These are phyloP conservation scores for Plestiodon gilberti DNA, from an alignment of 2,113 vertebrate genomes.

Conservation along the genomic window DNA sequence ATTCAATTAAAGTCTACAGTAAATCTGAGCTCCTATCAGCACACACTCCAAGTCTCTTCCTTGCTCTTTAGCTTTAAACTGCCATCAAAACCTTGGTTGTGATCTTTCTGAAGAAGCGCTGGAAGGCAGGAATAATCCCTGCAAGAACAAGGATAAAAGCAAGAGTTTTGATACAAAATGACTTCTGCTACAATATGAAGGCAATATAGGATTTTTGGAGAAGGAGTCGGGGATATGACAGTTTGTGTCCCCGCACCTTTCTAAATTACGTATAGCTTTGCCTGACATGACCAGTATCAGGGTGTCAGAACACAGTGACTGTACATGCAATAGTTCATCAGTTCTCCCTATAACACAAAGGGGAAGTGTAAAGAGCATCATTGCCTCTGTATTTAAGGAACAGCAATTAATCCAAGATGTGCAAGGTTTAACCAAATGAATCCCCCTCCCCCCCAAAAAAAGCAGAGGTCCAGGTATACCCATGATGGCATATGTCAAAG, in stretches of 20 bases:
- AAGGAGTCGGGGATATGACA: background rate
- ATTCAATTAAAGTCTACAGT: background rate
- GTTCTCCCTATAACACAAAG: background rate
- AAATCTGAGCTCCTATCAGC: background rate
- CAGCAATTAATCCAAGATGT: background rate
- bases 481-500: background rate
- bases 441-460: background rate
- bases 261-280: background rate
- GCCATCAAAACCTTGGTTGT: background rate
- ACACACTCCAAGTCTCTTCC: too few relatives aligned
- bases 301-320: background rate
- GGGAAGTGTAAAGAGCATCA: background rate
- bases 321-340: background rate
- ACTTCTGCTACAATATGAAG: background rate
- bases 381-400: too few relatives aligned
- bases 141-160: background rate
- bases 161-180: background rate
- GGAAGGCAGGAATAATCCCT: background rate
- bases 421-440: background rate
- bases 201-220: background rate
- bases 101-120: background rate
- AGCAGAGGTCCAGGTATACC: background rate
- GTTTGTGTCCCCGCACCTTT: background rate
- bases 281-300: background rate
- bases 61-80: background rate